phyloP scores from a whole-genome alignment of 2,888 invertebrate species.

The Lasioglossum calceatum region DNA sequence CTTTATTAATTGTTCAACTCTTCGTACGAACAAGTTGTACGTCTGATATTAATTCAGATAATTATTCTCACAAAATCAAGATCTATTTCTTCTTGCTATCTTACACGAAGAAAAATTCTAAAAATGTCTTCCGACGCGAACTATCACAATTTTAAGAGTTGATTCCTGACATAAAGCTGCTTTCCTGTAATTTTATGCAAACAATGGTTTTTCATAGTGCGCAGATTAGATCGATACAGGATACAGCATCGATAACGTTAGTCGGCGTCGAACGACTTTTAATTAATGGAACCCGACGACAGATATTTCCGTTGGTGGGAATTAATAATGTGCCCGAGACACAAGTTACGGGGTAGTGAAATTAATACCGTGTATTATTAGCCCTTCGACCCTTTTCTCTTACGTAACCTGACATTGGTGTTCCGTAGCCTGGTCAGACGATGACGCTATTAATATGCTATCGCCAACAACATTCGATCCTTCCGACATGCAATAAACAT shows the following conservation, averaged over 20 bases:
- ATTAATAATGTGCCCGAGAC: constrained; percentile 42
- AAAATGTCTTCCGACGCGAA: neutral
- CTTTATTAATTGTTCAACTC: neutral
- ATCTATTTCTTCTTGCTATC: neutral
- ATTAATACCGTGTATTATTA: constrained; percentile 57
- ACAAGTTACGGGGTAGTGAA: constrained; percentile 18
- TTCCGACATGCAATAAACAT: constrained; percentile 16
- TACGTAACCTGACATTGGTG: constrained; percentile 51
- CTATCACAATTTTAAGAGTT: neutral
- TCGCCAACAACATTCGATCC: neutral
- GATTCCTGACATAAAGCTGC: neutral
- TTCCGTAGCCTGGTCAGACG: neutral
- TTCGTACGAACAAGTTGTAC: neutral
- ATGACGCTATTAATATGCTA: constrained; percentile 38
- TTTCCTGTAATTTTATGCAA: neutral
- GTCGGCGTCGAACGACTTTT: constrained; percentile 25
- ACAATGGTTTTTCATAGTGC: neutral
- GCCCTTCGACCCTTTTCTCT: constrained; percentile 45
- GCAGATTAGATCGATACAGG: constrained; percentile 11
- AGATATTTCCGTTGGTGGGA: constrained; percentile 5
- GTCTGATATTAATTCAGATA: neutral
- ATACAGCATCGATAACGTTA: constrained; percentile 20
- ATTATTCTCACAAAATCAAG: no score
- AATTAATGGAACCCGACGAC: constrained; percentile 44
- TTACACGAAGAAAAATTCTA: neutral